Base-by-base conservation (phyloP, 2,888 invertebrate genomes). In the Drosophila prostipennis region DNA sequence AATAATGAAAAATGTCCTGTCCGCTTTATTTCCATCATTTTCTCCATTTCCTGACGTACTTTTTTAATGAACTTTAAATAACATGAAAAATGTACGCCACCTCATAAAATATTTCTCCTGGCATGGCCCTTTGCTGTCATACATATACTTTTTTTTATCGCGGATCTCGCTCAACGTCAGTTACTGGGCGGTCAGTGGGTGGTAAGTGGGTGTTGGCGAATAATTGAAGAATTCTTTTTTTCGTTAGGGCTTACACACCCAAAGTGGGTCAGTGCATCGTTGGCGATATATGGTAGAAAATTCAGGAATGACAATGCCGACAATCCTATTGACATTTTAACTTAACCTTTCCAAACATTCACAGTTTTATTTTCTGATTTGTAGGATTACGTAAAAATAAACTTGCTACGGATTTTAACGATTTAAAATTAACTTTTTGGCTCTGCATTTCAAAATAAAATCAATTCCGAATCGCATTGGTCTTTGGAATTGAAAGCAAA, bases 31-130 rank as follows among this genome's bases (percentile, higher is more conserved):
- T 36, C 8, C 34, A 34, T 43, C 23, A 10, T 37, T 53, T 34
- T 39, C 26, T 19, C 11, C 29, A 6, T 40, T 19, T 23, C 14
- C 58, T 48, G 40, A n/a, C 58, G 68, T 75, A 43, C n/a, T 23
- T 73, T 72, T 80, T 78, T 78, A 80, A 80, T 84, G 74, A 76
- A 80, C 76, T 80, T 83, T 80, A 80, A 84, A 74, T 76, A 83
- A 80, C 69, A 74, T 76, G 57, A 65, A 78, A 72, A 74, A 78
- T 84, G 45, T 71, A 76, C 71, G 40, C 52, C 39, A 52, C 34
- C 32, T 57, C 55, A 75, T 75, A 75, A 69, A 74, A 70, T 63
- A 74, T 74, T 74, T 73, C 45, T 36, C 40, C 29, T 53, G 36
- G 43, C 46, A 36, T 53, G 45, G 49, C 52, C 46, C 32, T 67